Evolutionary conservation across 2,888 invertebrate species (phyloP).

Genomic region (Aphrophora alni): DNA sequence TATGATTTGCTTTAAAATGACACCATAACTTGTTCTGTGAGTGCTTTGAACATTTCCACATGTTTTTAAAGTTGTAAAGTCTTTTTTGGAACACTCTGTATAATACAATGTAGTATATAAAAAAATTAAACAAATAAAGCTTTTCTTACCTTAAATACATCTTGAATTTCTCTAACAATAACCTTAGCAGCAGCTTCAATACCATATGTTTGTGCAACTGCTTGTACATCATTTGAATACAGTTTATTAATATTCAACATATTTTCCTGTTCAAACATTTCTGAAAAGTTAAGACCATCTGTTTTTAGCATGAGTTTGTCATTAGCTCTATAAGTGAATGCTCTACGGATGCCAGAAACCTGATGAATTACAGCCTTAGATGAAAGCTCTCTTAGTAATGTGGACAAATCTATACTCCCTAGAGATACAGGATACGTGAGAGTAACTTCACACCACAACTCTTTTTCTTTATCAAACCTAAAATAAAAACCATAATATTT

Average conservation of each 20-base stretch:
- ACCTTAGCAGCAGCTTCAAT: constrained; percentile 95
- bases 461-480: constrained; percentile 74
- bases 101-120: too few species aligned
- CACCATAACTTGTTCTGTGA: too few species aligned
- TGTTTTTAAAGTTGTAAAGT: too few species aligned
- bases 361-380: constrained; percentile 72
- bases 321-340: constrained; percentile 77
- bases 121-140: too few species aligned
- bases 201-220: constrained; percentile 88
- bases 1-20: too few species aligned
- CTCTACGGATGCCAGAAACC: constrained; percentile 80
- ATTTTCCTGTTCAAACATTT: constrained; percentile 84
- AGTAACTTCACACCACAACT: constrained; percentile 85
- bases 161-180: constrained; percentile 91
- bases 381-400: constrained; percentile 74
- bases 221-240: constrained; percentile 94
- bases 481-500: constrained; percentile 64
- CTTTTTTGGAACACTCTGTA: too few species aligned
- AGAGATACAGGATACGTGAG: constrained; percentile 69
- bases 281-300: constrained; percentile 92
- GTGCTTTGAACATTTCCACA: too few species aligned
- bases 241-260: constrained; percentile 80
- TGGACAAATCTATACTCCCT: constrained; percentile 76
- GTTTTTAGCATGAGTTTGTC: constrained; percentile 78
- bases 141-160: constrained; percentile 77